Evolutionary conservation across 2,888 invertebrate species (phyloP).

Genomic region (Drosophila percnosoma): DNA sequence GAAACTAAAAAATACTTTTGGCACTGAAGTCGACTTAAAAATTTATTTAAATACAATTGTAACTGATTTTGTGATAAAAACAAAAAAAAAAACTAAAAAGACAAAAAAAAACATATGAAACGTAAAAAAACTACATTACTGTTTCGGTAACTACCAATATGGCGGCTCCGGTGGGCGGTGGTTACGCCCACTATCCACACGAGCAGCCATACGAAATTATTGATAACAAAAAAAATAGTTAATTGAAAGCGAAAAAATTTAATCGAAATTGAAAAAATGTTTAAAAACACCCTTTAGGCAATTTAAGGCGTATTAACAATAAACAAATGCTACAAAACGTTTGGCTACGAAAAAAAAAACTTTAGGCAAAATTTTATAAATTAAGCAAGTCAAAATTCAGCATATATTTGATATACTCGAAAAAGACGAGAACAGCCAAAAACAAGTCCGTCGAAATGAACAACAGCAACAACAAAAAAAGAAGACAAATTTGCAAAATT

Average conservation of each 20-base stretch:
- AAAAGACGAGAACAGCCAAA: conserved; percentile 47
- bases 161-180: conserved; percentile 30
- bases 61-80: conserved; percentile 85
- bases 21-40: conserved; percentile 61
- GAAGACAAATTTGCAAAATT: conserved; percentile 28
- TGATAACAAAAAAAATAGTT: conserved; percentile 77
- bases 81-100: conserved; percentile 55
- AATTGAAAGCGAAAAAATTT: conserved; percentile 63
- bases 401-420: conserved; percentile 60
- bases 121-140: conserved; percentile 67
- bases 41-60: conserved; percentile 84
- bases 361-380: conserved; percentile 82
- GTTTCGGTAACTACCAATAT: conserved; percentile 81
- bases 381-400: conserved; percentile 67
- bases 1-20: conserved; percentile 50
- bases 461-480: conserved; percentile 15
- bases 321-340: conserved; percentile 75
- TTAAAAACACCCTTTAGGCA: conserved; percentile 75
- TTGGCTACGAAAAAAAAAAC: conserved; percentile 70
- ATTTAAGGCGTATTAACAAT: conserved; percentile 84
- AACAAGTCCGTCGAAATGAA: conserved; percentile 49
- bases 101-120: conserved; percentile 76
- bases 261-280: conserved; percentile 54
- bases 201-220: conserved; percentile 77
- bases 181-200: conserved; percentile 28